Evolutionary conservation across 2,888 invertebrate genomes (phyloP).

Genomic region (Corythucha ciliata): DNA sequence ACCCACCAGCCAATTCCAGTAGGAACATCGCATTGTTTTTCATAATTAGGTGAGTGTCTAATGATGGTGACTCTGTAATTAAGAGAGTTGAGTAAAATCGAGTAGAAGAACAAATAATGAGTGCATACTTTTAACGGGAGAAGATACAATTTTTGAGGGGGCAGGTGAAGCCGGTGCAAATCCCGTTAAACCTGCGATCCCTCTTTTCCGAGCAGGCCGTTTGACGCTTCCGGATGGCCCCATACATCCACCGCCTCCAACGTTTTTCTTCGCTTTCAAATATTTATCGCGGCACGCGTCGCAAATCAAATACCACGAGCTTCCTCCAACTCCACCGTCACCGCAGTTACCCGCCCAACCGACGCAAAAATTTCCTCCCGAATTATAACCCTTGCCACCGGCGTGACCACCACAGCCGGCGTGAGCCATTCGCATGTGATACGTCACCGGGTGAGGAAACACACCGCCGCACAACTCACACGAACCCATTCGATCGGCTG

Average conservation of each 20-base stretch:
- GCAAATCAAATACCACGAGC: slow-evolving; percentile 88
- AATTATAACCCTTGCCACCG: slow-evolving; percentile 84
- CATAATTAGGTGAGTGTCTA: slow-evolving; percentile 56
- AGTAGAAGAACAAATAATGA: too few relatives aligned
- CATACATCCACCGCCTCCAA: too few relatives aligned
- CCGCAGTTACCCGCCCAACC: slow-evolving; percentile 87
- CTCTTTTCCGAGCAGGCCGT: slow-evolving; percentile 32
- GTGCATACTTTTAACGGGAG: too few relatives aligned
- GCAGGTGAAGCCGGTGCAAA: slow-evolving; percentile 22
- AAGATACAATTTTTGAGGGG: slow-evolving; percentile 28
- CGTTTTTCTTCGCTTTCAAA: slow-evolving; percentile 37
- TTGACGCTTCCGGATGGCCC: too few relatives aligned
- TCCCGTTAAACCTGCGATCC: too few relatives aligned
- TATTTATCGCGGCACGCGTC: slow-evolving; percentile 57
- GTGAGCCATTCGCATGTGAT: slow-evolving; percentile 84
- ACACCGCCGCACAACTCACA: slow-evolving; percentile 83
- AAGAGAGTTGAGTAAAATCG: too few relatives aligned
- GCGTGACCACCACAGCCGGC: slow-evolving; percentile 84
- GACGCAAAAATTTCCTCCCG: slow-evolving; percentile 74
- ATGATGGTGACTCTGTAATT: too few relatives aligned
- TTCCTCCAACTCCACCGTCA: slow-evolving; percentile 68
- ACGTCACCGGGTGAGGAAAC: slow-evolving; percentile 71
- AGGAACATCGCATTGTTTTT: slow-evolving; percentile 91
- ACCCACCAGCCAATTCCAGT: slow-evolving; percentile 74
- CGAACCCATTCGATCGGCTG: slow-evolving; percentile 41